Evolutionary conservation across 2,888 invertebrate species (phyloP).

Genomic region (Salticus scenicus): DNA sequence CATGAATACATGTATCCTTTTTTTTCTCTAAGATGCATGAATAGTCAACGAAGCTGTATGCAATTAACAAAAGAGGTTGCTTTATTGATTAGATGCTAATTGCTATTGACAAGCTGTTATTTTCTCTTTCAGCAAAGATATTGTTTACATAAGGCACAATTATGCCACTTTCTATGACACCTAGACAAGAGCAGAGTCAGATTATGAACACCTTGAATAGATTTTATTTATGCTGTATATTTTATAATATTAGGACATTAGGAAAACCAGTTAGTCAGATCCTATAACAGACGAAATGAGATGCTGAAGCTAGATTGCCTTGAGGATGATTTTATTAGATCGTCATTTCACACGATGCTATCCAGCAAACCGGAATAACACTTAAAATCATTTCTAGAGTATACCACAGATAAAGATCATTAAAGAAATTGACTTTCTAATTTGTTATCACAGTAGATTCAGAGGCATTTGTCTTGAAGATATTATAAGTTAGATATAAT

Average conservation of each 20-base stretch:
- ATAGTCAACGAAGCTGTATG: no score
- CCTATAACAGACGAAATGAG: no score
- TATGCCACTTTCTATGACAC: neutral
- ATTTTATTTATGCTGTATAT: neutral
- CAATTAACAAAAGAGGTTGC: no score
- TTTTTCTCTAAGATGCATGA: no score
- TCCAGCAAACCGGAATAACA: neutral
- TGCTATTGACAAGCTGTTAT: neutral
- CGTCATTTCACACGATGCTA: neutral
- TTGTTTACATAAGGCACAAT: neutral
- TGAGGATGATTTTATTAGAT: neutral
- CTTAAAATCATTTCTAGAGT: neutral
- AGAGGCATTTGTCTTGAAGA: no score
- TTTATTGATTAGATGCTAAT: neutral
- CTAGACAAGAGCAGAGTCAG: neutral
- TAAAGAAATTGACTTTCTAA: neutral
- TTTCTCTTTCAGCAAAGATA: neutral
- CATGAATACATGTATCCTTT: no score
- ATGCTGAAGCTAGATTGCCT: no score
- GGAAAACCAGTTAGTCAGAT: no score
- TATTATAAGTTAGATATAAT: no score
- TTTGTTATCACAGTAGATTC: no score
- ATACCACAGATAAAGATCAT: neutral
- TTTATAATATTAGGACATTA: no score
- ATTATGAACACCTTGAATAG: neutral